These are phyloP conservation scores for Hozukius guyotensis DNA, from an alignment of 2,797 vertebrate species.

Conservation along the genomic window DNA sequence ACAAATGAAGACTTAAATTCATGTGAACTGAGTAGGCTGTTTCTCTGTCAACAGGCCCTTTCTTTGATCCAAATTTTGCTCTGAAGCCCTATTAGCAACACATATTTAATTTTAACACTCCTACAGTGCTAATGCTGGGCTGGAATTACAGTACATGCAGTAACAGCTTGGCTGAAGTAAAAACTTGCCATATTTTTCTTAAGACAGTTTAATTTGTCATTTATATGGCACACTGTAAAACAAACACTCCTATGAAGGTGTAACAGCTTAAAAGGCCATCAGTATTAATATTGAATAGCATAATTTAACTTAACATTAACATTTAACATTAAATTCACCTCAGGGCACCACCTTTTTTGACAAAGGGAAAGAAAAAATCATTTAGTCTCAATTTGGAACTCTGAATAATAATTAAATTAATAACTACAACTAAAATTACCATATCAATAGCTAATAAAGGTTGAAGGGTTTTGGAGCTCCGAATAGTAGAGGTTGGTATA, in stretches of 20 bases:
- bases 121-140: background rate
- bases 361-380: background rate
- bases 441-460: background rate
- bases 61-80: slow-evolving; percentile 34
- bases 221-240: slow-evolving; percentile 17
- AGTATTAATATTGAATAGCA: background rate
- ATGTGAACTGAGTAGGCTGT: slow-evolving; percentile 48
- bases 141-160: slow-evolving; percentile 3
- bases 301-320: background rate
- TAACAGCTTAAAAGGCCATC: background rate
- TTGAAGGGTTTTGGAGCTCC: background rate
- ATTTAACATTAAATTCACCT: background rate
- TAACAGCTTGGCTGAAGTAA: slow-evolving; percentile 10
- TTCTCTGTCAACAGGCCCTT: slow-evolving; percentile 27
- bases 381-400: background rate
- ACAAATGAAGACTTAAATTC: slow-evolving; percentile 12
- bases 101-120: slow-evolving; percentile 6
- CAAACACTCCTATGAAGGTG: background rate
- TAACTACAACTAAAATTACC: background rate
- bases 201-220: slow-evolving; percentile 20
- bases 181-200: background rate
- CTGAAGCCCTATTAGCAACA: slow-evolving; percentile 3
- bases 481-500: background rate
- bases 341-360: background rate
- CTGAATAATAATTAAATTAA: background rate